Evolutionary conservation across 2,888 invertebrate species (phyloP).

Genomic region (Stenurella melanura): DNA sequence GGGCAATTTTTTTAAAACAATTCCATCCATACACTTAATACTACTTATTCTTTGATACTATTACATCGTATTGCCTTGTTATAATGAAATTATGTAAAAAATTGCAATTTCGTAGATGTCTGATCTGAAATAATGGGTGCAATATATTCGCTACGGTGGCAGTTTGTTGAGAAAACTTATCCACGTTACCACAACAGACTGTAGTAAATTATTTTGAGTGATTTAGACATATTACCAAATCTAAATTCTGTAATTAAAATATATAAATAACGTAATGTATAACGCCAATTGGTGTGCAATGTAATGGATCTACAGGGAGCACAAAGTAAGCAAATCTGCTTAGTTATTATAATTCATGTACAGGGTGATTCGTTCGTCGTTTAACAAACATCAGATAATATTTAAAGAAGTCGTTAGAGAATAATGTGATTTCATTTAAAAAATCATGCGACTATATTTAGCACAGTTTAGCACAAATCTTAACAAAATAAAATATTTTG

Average conservation of each 20-base stretch:
- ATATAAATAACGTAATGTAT: background rate
- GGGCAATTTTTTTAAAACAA: no score
- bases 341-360: background rate
- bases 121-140: background rate
- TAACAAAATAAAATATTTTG: no score
- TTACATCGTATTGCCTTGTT: no score
- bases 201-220: background rate
- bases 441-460: no score
- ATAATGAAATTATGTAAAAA: background rate
- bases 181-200: background rate
- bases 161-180: background rate
- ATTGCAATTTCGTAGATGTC: background rate
- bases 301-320: no score
- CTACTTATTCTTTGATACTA: no score
- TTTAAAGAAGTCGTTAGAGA: no score
- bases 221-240: background rate
- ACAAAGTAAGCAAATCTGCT: no score
- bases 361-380: background rate
- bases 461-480: no score
- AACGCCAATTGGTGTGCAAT: no score
- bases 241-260: background rate
- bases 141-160: background rate
- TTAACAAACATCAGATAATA: no score
- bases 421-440: background rate
- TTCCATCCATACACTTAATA: no score